A percentile compares a stretch with the other conserved stretches of the same genome.
These are phyloP conservation scores for Ochropleura leucogaster DNA, from an alignment of 2,888 invertebrate species.

Conservation along the genomic window DNA sequence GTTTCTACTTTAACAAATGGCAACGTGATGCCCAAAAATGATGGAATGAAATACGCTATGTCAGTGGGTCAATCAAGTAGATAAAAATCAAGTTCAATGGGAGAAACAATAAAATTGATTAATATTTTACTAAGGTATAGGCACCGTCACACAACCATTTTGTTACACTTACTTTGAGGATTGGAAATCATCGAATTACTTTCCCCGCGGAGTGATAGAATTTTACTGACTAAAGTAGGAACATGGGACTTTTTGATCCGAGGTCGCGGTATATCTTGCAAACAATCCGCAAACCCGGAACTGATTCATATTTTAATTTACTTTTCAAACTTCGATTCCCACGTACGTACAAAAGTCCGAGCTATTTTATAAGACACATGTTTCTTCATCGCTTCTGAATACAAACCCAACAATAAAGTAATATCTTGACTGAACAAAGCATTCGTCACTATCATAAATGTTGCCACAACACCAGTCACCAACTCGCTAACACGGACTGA, in stretches of 20 bases:
- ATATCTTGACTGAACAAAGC: not conserved
- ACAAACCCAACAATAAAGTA: not conserved
- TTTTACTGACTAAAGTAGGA: no score
- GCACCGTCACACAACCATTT: no score
- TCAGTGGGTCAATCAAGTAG: not conserved
- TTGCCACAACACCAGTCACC: not conserved
- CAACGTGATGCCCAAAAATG: not conserved
- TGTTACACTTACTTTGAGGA: not conserved
- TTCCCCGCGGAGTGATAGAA: no score
- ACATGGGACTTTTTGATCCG: no score
- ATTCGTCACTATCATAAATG: conserved; percentile 2
- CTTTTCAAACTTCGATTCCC: not conserved
- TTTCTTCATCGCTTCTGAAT: not conserved
- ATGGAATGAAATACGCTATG: not conserved
- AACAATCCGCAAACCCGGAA: not conserved
- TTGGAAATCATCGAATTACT: no score
- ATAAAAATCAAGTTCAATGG: not conserved
- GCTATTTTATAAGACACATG: not conserved
- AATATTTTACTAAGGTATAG: not conserved
- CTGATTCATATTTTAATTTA: not conserved
- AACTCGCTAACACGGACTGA: not conserved
- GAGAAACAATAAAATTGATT: not conserved
- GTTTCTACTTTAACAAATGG: not conserved
- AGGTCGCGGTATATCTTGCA: no score
- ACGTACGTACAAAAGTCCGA: not conserved